Evolutionary conservation across 2,888 invertebrate species (phyloP).

Genomic region (Nemurella pictetii): DNA sequence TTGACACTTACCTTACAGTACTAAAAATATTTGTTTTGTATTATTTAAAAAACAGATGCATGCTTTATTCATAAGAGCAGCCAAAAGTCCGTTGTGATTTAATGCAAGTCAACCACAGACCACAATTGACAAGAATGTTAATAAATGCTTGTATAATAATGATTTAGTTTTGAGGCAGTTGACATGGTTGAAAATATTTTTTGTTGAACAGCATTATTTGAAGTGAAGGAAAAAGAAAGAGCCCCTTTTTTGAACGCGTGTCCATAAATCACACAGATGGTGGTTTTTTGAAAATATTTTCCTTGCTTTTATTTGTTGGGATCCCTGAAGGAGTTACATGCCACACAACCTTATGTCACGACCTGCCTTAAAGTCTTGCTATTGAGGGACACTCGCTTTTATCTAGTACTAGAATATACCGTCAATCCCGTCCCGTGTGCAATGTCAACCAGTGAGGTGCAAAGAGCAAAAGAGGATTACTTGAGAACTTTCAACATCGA

Average conservation of each 20-base stretch:
- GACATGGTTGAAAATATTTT: constrained; percentile 14
- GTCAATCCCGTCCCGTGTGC: neutral
- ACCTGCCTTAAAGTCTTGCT: neutral
- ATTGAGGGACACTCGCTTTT: neutral
- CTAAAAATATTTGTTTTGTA: neutral
- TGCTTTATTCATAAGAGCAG: constrained; percentile 23
- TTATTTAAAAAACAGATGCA: neutral
- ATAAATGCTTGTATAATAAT: constrained; percentile 10
- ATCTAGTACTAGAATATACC: neutral
- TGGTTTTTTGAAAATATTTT: neutral
- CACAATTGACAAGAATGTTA: constrained; percentile 20
- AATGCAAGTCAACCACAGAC: constrained; percentile 5
- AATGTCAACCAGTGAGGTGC: neutral
- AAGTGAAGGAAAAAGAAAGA: constrained; percentile 21
- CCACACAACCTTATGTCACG: neutral
- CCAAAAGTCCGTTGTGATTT: constrained; percentile 19
- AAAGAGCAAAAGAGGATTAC: neutral
- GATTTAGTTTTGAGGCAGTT: constrained; percentile 22
- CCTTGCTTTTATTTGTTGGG: neutral
- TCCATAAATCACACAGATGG: constrained; percentile 30
- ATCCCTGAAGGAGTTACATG: neutral
- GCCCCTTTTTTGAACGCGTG: constrained; percentile 29
- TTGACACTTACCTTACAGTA: neutral
- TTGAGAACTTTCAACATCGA: neutral
- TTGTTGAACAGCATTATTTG: constrained; percentile 29